Evolutionary conservation across 1,140 invertebrate species (phyloP).

Genomic region (Hormaphis cornu): DNA sequence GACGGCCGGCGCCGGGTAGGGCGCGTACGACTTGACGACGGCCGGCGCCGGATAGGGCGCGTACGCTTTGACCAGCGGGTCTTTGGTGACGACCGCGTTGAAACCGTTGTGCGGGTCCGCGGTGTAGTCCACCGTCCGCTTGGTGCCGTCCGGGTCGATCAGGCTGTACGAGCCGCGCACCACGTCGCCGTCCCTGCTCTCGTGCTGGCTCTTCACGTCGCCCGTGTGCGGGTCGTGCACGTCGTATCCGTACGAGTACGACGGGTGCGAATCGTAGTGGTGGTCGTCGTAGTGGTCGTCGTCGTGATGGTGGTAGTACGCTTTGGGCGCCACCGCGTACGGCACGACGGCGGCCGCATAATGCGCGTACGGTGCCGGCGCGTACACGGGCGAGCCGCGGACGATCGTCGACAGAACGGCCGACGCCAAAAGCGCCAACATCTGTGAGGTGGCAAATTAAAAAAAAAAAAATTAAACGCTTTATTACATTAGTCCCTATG

Average conservation of each 20-base stretch:
- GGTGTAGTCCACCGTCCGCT: slow-evolving; percentile 38
- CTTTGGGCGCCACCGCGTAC: neutral
- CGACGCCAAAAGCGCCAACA: neutral
- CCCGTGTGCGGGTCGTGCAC: slow-evolving; percentile 57
- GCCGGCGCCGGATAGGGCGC: slow-evolving; percentile 46
- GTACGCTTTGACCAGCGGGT: slow-evolving; percentile 39
- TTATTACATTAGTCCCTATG: too few species aligned
- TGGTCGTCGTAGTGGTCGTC: slow-evolving; percentile 34
- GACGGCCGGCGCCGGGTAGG: slow-evolving; percentile 27
- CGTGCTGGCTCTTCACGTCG: slow-evolving; percentile 57
- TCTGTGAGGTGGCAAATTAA: too few species aligned
- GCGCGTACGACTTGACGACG: slow-evolving; percentile 40
- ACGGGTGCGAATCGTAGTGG: slow-evolving; percentile 36
- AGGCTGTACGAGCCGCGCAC: slow-evolving; percentile 58
- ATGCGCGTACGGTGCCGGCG: slow-evolving; percentile 29
- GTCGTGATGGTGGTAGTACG: too few species aligned
- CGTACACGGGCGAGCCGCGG: neutral
- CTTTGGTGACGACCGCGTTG: slow-evolving; percentile 36
- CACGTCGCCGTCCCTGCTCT: slow-evolving; percentile 55
- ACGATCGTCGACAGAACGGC: too few species aligned
- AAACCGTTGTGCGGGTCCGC: slow-evolving; percentile 37
- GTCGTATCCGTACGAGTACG: slow-evolving; percentile 55
- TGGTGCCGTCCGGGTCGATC: slow-evolving; percentile 41
- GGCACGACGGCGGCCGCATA: neutral
- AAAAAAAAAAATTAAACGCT: neutral